Base-by-base conservation (phyloP, 2,888 invertebrate genomes). In the Neoaliturus tenellus region DNA sequence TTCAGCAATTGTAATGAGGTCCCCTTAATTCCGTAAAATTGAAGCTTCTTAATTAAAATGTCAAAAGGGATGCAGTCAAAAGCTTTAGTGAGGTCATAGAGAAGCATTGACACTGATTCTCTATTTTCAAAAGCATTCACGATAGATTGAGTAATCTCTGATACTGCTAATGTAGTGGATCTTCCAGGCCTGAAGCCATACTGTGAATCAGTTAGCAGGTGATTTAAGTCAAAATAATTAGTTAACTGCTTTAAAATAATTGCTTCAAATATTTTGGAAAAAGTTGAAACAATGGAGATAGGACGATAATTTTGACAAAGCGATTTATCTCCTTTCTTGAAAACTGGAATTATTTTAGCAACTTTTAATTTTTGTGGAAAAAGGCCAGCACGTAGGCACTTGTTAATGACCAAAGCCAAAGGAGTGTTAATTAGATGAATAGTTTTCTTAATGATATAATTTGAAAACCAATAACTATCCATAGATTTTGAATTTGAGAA, bases 41-140 rank as follows among this genome's bases (percentile, higher is more conserved):
- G 5, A 28, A 71, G 71, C 23, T 39, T 39, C 17, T 17, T 41
- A 4, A 71, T 10, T 1, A 71, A 23, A 39, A 71, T 71, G 5
- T 71, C 71, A 71, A 39, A 4, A 1, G 35, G 71, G 14, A 71
- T 39, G n/a, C 35, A 71, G 39, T 71, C 71, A 71, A 71, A 71
- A 4, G 71, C 71, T 10, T 71, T 71, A 35, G 71, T 39, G 10
- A 20, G 23, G 14, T 71, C 39, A 39, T 20, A 71, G 39, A 71
- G 8, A 1, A 41, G 71, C n/a, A 41, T 39, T 1, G 33, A 67
- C n/a, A n/a, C n/a, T n/a, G n/a, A 58, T 44, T 51, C 14, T 51
- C 10, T 41, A 25, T 8, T 20, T 39, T 71, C 71, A 25, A 39
- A 39, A 25, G 71, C 20, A 6, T 17, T 3, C 1, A 71, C 3